Evolutionary conservation across 2,113 vertebrate species (phyloP), one percentile per base, ranked within the genome.

Genomic region (Cololabis saira): DNA sequence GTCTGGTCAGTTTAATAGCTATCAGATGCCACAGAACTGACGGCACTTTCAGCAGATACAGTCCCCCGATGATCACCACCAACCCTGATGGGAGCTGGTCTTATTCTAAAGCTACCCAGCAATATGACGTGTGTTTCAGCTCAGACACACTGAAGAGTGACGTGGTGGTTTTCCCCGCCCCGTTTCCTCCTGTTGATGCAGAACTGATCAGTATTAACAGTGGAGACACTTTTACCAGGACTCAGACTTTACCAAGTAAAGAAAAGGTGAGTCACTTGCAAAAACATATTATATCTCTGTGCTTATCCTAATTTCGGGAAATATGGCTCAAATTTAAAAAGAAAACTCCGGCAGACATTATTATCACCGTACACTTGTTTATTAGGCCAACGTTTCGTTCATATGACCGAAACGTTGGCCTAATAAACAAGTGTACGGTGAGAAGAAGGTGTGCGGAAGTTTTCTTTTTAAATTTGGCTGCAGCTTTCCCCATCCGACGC

Each of bases 51-150:
- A 81, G 70, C 43, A 77, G 82, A 44, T 88, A 92, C 79, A 71
- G 85, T 1, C 51, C 85, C 16, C 87, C 85, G 16, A 76, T 89
- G 82, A 65, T 65, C 50, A 65, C 62, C 50, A 65, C 62, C 40
- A 50, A 65, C 41, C 62, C 62, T 8, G 62, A 65, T 0, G 62
- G 84, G 40, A 90, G 76, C 70, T 90, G 88, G 82, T 85, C 82
- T 81, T 89, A 86, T 67, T 85, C 84, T 1, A 87, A 89, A 60
- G 54, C 83, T 61, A 86, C 87, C 53, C 90, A 91, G 75, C 88
- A 89, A 71, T 89, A 90, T 68, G 87, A 91, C 9, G 82, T 90
- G 75, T 90, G 88, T 76, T 90, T 91, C 79, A 89, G 84, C 56
- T 90, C 90, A 61, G 90, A 91, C 78, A 91, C 90, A 0, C 56